Evolutionary conservation across 2,797 vertebrate genomes (phyloP).

Genomic region (Psittacula derbiana): DNA sequence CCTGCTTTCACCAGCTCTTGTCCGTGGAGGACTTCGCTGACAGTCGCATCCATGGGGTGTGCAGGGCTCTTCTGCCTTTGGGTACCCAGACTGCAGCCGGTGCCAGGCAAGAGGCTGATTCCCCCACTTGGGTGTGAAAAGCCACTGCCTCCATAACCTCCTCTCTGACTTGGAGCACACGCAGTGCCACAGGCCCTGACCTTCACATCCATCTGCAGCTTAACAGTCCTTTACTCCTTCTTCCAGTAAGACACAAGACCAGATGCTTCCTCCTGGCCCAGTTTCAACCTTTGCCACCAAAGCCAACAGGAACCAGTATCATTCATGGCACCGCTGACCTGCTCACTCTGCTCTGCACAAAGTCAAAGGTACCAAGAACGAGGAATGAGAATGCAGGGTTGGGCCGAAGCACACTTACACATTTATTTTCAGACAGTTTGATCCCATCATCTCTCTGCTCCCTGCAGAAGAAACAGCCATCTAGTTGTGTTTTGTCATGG

Average conservation of each 20-base stretch:
- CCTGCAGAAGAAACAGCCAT: neutral
- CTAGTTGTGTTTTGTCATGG: neutral
- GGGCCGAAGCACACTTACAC: neutral
- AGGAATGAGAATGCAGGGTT: neutral
- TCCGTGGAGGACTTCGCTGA: neutral
- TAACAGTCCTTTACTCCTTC: neutral
- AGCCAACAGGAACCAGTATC: neutral
- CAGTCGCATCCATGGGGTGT: accelerated
- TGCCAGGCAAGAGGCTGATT: neutral
- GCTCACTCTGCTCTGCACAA: neutral
- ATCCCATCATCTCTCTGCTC: neutral
- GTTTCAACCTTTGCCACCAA: neutral
- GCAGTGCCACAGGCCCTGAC: neutral
- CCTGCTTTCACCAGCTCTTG: neutral
- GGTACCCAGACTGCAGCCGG: neutral
- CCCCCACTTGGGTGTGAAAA: neutral
- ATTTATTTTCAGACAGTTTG: neutral
- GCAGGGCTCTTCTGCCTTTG: neutral
- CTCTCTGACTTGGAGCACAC: neutral
- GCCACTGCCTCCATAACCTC: neutral
- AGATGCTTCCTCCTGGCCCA: neutral
- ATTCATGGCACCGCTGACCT: neutral
- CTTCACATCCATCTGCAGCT: neutral
- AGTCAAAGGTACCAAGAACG: neutral
- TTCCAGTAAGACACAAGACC: neutral